phyloP scores from a whole-genome alignment of 1,140 invertebrate species.

The Oncopeltus fasciatus region DNA sequence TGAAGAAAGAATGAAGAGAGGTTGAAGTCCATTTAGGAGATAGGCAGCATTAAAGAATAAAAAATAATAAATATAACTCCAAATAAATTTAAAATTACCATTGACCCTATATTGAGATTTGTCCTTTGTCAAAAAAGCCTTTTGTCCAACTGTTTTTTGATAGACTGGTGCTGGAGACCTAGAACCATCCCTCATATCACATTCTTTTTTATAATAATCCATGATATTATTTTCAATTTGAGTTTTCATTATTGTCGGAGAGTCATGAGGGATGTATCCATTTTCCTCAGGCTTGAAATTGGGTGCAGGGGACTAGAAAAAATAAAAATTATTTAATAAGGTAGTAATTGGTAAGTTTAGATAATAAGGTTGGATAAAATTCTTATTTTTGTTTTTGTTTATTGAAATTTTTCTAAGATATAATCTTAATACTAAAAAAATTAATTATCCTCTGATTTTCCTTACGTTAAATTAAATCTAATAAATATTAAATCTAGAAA shows the following conservation, averaged over 20 bases:
- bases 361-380: no score
- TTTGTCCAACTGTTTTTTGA: background rate
- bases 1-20: no score
- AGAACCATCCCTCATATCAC: background rate
- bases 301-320: background rate
- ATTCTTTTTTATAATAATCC: background rate
- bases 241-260: background rate
- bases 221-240: background rate
- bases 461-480: no score
- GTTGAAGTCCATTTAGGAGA: no score
- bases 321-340: background rate
- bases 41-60: no score
- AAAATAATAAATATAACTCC: background rate
- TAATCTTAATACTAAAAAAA: no score
- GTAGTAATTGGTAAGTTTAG: no score
- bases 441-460: no score
- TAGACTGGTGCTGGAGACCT: background rate
- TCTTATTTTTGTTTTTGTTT: no score
- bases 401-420: no score
- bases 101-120: background rate
- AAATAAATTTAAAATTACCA: background rate
- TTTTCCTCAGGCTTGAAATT: background rate
- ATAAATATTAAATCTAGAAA: no score
- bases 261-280: background rate
- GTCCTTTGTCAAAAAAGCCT: background rate